Base-by-base conservation (phyloP, 2,888 invertebrate species). In the Sclerodermus sp. region DNA sequence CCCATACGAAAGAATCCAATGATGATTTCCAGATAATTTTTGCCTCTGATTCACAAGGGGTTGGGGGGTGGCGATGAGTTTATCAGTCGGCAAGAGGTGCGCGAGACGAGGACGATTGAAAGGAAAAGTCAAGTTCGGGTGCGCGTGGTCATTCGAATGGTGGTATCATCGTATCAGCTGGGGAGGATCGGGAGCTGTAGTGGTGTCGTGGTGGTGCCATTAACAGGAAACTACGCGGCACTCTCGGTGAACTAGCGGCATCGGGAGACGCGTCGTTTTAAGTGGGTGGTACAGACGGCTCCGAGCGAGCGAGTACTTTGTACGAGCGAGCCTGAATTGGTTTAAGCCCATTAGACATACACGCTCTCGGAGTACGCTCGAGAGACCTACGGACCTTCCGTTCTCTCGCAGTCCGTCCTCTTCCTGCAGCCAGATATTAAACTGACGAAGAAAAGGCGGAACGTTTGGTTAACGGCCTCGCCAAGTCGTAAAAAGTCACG, bases 201-300 rank as follows among this genome's bases (percentile, higher is more conserved):
- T 40, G 40, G 29, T 34, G n/a, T n/a, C n/a, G n/a, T n/a, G n/a
- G n/a, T 29, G 5, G 18, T 36, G 34, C 34, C 23, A 2, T 37
- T 18, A 42, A 37, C 38, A 17, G 16, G 13, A 30, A 42, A 42
- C 31, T 15, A 31, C 37, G 47, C 51, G 34, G 41, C 15, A 41
- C 52, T 49, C 53, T 58, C n/a, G 34, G n/a, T 52, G 57, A 53
- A 55, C 50, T 29, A 14, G 47, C 9, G 29, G 44, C 29, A n/a
- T 41, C 29, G 53, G 43, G 55, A 53, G 55, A 49, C 53, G 53
- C 55, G 64, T 54, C 45, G 56, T 65, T 63, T 63, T 63, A 63
- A 63, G 59, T 63, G 63, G 62, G 59, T 62, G 65, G 63, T 62
- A 63, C 63, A 63, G 63, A 64, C 63, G 58, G 65, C 65, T 65